Base-by-base conservation (phyloP, 2,888 invertebrate genomes). In the Eupithecia abbreviata region DNA sequence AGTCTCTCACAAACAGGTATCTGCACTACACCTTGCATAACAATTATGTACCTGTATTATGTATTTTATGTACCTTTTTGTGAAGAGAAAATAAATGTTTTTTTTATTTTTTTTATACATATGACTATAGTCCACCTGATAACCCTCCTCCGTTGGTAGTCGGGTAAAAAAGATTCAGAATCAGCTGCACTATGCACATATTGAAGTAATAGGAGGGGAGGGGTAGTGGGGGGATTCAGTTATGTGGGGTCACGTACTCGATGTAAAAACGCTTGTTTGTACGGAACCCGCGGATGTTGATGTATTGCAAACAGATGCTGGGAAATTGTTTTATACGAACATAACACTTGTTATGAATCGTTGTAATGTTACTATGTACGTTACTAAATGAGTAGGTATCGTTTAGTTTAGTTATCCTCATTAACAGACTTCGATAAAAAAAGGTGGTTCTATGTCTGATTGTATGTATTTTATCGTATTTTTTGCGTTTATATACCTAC, bases 201-300 rank as follows among this genome's bases (percentile, higher is more conserved):
- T 69, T 55, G 76, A n/a, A 62, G 18, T 15, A 62, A 65, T 65
- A 45, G 72, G 30, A 43, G 49, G 18, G 58, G 12, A 49, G 18
- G 73, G 42, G 42, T 18, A 45, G n/a, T 71, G 74, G 79, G 62
- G 76, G 68, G 74, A 74, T 77, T 79, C 79, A 74, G 79, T 82
- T 84, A 84, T 79, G 83, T 82, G 72, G 45, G 75, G 80, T 79
- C 84, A 81, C 83, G 83, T 79, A 71, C 72, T 70, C 68, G 78
- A 71, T 79, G 80, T 80, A 79, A 81, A 81, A 82, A 77, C 70
- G 75, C 51, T 76, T 81, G 78, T 79, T 81, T 80, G 72, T 80
- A 66, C 67, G 73, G 78, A 77, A 78, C 74, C 76, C 70, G 72
- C 69, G 75, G 72, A 55, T 69, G 71, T 67, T 49, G 77, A 77